Base-by-base conservation (phyloP, 2,113 vertebrate species). In the Callospermophilus lateralis region DNA sequence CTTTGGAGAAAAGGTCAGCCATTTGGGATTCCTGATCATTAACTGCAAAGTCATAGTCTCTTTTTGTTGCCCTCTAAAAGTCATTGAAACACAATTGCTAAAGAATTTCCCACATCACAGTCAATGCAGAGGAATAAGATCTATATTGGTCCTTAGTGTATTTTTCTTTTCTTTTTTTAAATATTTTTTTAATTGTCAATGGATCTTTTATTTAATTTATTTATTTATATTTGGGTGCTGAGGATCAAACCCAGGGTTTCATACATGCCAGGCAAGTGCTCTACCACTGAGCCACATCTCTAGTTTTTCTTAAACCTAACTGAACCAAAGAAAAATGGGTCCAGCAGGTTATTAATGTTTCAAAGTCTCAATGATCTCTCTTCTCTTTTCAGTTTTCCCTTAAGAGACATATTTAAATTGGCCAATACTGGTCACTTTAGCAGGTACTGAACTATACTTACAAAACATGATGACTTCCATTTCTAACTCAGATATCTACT, bases 401-500 rank as follows among this genome's bases (percentile, higher is more conserved):
- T 58, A 81, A 80, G 48, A 76, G n/a, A 42, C 8, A 19, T 83
- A 58, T 30, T 95, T 74, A 94, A 61, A 61, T 24, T 65, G 51
- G 88, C 24, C 61, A 6, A 94, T 88, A 77, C 48, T 12, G 34
- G n/a, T 89, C 78, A 81, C 11, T 89, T 79, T 85, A 30, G 67
- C 20, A 77, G 15, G 20, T 32, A 24, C 37, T 48, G 32, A 88
- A 95, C 30, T 85, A 4, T 73, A 48, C 32, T 84, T 79, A 65
- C 1, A 96, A 83, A 53, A 86, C 55, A 48, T 55, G 26, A 7
- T 86, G 5, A 81, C 70, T 89, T 61, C 30, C 58, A 61, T 68
- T 94, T 94, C 72, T 85, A 42, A 61, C 37, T 61, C 84, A n/a
- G 65, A 83, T 94, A 95, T 93, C 78, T 93, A 74, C 61, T 11